Base-by-base conservation (phyloP, 35 echinoderm and acorn worm species). In the Apostichopus californicus region DNA sequence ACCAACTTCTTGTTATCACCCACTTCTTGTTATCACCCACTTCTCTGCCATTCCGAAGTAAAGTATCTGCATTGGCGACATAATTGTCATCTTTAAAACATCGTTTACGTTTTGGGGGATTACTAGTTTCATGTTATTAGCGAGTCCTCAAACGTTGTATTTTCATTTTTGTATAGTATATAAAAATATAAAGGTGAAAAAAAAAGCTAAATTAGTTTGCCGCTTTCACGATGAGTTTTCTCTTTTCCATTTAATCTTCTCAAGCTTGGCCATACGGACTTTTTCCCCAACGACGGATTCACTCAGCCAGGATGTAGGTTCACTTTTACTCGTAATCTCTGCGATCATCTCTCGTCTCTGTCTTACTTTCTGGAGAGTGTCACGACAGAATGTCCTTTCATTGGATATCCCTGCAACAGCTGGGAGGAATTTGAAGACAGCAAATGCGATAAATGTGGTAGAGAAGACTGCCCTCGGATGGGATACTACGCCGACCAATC, bases 401-500 rank as follows among this genome's bases (percentile, higher is more conserved):
- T 63, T 1, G 89, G 79, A 34, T 94, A 94, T 55, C 95, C 95
- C 23, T 96, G 95, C 55, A 52, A 55, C 1, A 87, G 55, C 25
- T 96, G 95, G 95, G 90, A 94, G 22, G 54, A 63, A 14, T 96
- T 92, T 57, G 78, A 88, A 54, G 83, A 78, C 53, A 89, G 95
- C 11, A 77, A 88, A 22, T 97, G 96, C 64, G 64, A 4, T 5
- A 61, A 91, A 52, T 97, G 96, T 71, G 61, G 87, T 21, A 46
- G 61, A n/a, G 75, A 18, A 10, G 93, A 80, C 5, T 97, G 96
- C 65, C 93, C 93, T 58, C 57, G 59, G n/a, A 94, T 97, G 93
- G 96, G 96, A 1, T 94, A 93, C 81, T 89, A 90, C 93, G 96
- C 96, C 8, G 96, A 97, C 73, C 77, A 57, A 54, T 86, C 90